Evolutionary conservation across 2,113 vertebrate species (phyloP), one percentile per base, ranked within the genome.

Genomic region (Aix galericulata): DNA sequence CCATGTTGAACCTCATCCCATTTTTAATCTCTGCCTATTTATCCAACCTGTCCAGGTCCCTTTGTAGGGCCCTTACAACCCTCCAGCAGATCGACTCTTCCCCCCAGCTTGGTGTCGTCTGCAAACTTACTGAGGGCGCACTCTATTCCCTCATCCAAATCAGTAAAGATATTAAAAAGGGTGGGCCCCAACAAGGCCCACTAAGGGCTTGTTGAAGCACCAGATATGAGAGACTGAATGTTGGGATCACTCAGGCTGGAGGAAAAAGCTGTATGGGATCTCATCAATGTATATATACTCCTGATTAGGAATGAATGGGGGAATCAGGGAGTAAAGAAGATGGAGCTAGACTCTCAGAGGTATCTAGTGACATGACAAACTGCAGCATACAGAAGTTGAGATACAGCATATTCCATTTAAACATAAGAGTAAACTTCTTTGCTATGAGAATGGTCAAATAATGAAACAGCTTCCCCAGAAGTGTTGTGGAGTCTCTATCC

Each of bases 241-340:
- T 23, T 80, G 17, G 3, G 15, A 73, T 27, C 27, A 38, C 21
- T 62, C 44, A 77, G 29, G 14, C 8, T 78, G n/a, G 9, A 77
- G 22, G 10, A 62, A 5, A 31, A 13, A 23, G 23, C 26, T 73
- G 22, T 13, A 38, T 17, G 15, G 60, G 15, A 38, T 62, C 34
- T 26, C 34, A 44, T 44, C 44, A 26, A 38, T 27, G 20, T 40
- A 6, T 20, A 26, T 26, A 42, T 92, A 66, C 14, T 59, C 22
- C 29, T 36, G 6, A 53, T 1, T 13, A 6, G 7, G 3, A 5
- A 5, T 8, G 1, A 7, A 68, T 68, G 63, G 2, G 3, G 9
- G 3, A 80, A 26, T 23, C 34, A 52, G 10, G 14, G 12, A 63
- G 20, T 2, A 64, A 52, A 60, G n/a, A 58, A 36, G 3, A 55